Evolutionary conservation across 2,113 vertebrate genomes (phyloP).

Genomic region (Odocoileus virginianus): DNA sequence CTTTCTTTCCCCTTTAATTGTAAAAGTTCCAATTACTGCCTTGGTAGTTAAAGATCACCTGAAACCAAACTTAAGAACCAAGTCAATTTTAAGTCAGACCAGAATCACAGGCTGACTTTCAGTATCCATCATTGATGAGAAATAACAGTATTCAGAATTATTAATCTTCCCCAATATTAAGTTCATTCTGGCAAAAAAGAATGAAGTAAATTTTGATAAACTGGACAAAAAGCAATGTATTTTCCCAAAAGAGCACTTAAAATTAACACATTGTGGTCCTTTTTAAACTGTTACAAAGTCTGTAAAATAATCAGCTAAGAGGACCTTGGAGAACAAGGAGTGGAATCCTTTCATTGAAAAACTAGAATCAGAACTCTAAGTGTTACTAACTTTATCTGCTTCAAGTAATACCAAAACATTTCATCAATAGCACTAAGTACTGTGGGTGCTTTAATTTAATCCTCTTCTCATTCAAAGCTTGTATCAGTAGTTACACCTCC

Average conservation of each 20-base stretch:
- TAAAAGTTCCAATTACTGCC: not conserved
- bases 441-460: not conserved
- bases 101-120: not conserved
- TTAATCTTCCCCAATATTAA: not conserved
- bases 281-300: not conserved
- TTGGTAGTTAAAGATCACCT: not conserved
- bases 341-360: not conserved
- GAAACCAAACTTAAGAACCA: not conserved
- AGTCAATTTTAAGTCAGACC: not conserved
- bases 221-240: not conserved
- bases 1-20: not conserved
- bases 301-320: not conserved
- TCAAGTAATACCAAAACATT: not conserved
- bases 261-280: not conserved
- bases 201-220: not conserved
- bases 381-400: not conserved
- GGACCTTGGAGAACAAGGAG: not conserved
- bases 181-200: not conserved
- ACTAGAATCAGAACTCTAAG: not conserved
- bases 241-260: not conserved
- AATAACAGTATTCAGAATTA: not conserved
- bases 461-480: not conserved
- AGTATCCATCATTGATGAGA: not conserved
- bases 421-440: not conserved
- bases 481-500: not conserved